Evolutionary conservation across 1,140 invertebrate genomes (phyloP).

Genomic region (Anthonomus grandis): DNA sequence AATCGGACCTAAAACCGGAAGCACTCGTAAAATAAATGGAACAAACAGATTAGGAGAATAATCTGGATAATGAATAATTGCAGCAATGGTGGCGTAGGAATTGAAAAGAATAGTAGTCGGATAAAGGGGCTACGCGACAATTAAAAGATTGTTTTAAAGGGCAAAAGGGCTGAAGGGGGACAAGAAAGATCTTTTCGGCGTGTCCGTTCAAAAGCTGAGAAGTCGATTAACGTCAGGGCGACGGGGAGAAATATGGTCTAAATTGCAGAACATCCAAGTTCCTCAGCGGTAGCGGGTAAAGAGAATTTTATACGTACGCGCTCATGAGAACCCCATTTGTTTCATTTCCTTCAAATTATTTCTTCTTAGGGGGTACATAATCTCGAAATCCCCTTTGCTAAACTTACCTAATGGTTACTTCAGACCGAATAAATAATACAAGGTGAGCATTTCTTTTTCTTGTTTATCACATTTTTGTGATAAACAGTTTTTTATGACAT

Average conservation of each 20-base stretch:
- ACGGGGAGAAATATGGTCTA: slow-evolving; percentile 46
- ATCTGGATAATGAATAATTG: background rate
- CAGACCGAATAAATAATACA: slow-evolving; percentile 20
- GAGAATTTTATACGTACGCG: slow-evolving; percentile 42
- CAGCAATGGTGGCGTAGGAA: slow-evolving; percentile 6
- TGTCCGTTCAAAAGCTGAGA: slow-evolving; percentile 43
- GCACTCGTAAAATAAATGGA: background rate
- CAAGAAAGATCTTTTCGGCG: slow-evolving; percentile 28
- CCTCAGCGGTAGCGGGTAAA: slow-evolving; percentile 37
- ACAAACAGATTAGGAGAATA: background rate
- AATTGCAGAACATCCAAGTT: slow-evolving; percentile 48
- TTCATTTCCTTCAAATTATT: slow-evolving; percentile 41
- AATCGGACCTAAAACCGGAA: too few species aligned
- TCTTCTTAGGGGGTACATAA: slow-evolving; percentile 29
- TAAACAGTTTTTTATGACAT: too few species aligned
- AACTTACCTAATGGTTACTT: slow-evolving; percentile 25
- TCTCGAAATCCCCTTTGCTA: slow-evolving; percentile 28
- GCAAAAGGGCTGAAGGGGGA: background rate
- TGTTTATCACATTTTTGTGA: too few species aligned
- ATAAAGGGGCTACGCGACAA: slow-evolving; percentile 1
- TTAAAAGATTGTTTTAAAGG: slow-evolving; percentile 10
- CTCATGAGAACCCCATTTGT: slow-evolving; percentile 38
- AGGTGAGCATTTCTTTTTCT: too few species aligned
- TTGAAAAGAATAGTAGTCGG: slow-evolving; percentile 16
- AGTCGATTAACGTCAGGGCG: slow-evolving; percentile 47